A percentile compares a stretch with the other conserved stretches of the same genome.
Evolutionary conservation across 2,888 invertebrate genomes (phyloP).

Genomic region (Cantharis nigra): DNA sequence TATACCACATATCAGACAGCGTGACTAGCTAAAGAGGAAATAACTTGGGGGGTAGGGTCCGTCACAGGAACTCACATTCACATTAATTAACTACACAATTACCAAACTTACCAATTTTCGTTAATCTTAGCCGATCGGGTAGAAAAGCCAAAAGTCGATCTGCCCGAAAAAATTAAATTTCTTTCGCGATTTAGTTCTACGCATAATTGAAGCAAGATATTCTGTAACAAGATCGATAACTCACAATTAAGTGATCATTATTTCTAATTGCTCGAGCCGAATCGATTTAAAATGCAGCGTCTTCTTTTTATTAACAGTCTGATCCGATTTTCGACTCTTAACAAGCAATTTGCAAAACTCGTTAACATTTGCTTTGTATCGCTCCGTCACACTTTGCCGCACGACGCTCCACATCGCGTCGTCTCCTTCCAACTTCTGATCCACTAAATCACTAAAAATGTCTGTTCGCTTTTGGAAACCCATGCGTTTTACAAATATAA

Average conservation of each 20-base stretch:
- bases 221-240: constrained; percentile 55
- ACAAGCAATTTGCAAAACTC: constrained; percentile 55
- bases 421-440: not conserved
- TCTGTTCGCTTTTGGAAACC: constrained; percentile 40
- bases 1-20: constrained; percentile 19
- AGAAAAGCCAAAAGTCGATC: not conserved
- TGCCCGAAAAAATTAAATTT: not conserved
- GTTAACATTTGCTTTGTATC: constrained; percentile 41
- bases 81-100: not conserved
- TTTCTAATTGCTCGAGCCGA: constrained; percentile 51
- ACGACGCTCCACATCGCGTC: not conserved
- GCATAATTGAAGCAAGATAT: constrained; percentile 52
- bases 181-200: constrained; percentile 20
- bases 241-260: constrained; percentile 58
- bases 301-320: constrained; percentile 46
- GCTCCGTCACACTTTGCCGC: constrained; percentile 20
- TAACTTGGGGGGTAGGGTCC: not conserved
- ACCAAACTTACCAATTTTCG: not conserved
- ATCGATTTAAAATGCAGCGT: constrained; percentile 46
- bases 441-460: constrained; percentile 6
- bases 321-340: constrained; percentile 51
- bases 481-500: constrained; percentile 50
- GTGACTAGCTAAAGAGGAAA: constrained; percentile 20
- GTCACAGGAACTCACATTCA: not conserved
- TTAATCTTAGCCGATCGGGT: not conserved